Base-by-base conservation (phyloP, 2,888 invertebrate genomes). In the Coelinius sp. region DNA sequence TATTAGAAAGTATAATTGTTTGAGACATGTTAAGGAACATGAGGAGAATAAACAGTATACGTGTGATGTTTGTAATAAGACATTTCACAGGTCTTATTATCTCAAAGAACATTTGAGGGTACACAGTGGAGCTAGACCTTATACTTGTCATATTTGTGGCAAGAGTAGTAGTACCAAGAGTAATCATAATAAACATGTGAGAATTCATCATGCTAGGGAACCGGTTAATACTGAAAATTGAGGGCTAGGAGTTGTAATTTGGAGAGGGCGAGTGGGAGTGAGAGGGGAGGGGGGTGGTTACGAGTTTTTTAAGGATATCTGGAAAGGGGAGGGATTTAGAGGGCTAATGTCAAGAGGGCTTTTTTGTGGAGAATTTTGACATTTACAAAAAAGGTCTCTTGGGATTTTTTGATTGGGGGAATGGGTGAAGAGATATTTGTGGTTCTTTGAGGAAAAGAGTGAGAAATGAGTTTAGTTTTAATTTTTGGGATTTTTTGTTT, bases 91-190 rank as follows among this genome's bases (percentile, higher is more conserved):
- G 56, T 93, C 94, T 75, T 96, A 96, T 85, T 96, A 96, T 88
- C 89, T 97, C 64, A 94, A 94, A 49, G 96, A 96, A 84, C 96
- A 97, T 84, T 92, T 95, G 90, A 92, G 95, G 78, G 94, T 95
- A 66, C 96, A 97, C 84, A 94, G 94, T 71, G 96, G 96, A 0
- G 92, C 90, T 41, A 88, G 94, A 67, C 96, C 96, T 35, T 95
- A 93, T 88, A 91, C 94, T 0, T 96, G 96, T 88, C 94, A 94
- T 82, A 94, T 96, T 72, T 96, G 96, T 87, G 96, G 95, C 31
- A 96, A 96, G 88, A 94, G 94, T 7, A 95, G 95, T 62, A 94
- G 94, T 79, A 96, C 96, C 69, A 96, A 96, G 88, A 95, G 95
- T 53, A 96, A 96, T 89, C 96, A 96, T 83, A 95, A 96, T 83